phyloP scores from a whole-genome alignment of 2,797 vertebrate genomes.

The Helarctos malayanus region DNA sequence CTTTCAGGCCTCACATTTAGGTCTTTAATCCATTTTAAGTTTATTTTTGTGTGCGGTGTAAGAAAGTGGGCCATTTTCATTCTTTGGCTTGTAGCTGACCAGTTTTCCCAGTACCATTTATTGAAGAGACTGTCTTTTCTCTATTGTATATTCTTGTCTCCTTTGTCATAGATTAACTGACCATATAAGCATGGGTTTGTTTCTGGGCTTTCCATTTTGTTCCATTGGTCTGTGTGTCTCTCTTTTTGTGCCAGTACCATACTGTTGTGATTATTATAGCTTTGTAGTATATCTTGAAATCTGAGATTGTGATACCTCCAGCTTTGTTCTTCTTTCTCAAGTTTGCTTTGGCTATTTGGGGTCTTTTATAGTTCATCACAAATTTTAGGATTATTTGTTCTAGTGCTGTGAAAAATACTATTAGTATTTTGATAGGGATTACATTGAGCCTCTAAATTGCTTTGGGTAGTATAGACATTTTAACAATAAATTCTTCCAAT shows the following conservation, averaged over 20 bases:
- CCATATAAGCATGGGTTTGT: neutral
- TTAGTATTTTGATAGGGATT: neutral
- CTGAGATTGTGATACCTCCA: neutral
- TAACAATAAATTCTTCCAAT: neutral
- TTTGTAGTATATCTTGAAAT: neutral
- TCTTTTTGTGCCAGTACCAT: neutral
- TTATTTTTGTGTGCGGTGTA: neutral
- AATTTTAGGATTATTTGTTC: neutral
- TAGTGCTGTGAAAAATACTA: neutral
- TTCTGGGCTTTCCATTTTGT: neutral
- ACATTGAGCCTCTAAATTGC: neutral
- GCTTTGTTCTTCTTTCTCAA: neutral
- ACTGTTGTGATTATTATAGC: neutral
- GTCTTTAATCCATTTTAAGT: neutral
- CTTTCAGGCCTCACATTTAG: neutral
- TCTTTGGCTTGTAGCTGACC: neutral
- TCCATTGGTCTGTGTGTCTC: neutral
- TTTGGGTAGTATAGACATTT: neutral
- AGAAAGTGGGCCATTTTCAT: neutral
- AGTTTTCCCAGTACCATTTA: neutral
- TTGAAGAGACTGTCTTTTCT: neutral
- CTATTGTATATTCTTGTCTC: neutral
- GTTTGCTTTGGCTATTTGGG: neutral
- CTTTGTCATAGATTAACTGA: neutral
- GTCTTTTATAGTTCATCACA: neutral